These are phyloP conservation scores for Kuschelorhynchus macadamiae DNA, from an alignment of 2,888 invertebrate species.

Conservation along the genomic window DNA sequence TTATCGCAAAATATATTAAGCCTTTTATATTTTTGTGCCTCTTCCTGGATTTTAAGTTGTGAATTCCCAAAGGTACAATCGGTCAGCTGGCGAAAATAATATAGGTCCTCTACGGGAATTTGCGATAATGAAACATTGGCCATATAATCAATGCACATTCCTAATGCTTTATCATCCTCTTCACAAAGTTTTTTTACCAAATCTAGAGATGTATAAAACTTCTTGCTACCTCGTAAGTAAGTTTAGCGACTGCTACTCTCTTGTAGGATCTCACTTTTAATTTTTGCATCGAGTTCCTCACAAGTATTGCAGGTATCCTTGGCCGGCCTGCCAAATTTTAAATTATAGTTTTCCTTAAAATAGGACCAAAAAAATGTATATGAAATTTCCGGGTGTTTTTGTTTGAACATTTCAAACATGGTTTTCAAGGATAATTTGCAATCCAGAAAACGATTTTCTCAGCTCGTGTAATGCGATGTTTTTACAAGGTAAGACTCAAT, in stretches of 20 bases:
- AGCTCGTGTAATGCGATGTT: too few relatives aligned
- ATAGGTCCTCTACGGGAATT: slow-evolving; percentile 6
- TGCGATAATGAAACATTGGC: slow-evolving; percentile 19
- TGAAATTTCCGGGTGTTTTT: slow-evolving; percentile 10
- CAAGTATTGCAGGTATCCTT: slow-evolving; percentile 13
- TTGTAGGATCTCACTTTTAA: slow-evolving; percentile 10
- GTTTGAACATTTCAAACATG: not conserved
- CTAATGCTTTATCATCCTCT: not conserved
- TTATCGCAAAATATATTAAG: slow-evolving; percentile 15
- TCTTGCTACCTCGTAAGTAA: too few relatives aligned
- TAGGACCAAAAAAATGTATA: slow-evolving; percentile 22
- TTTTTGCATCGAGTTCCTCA: slow-evolving; percentile 19
- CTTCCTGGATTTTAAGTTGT: slow-evolving; percentile 9
- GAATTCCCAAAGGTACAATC: slow-evolving; percentile 19
- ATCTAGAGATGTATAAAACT: too few relatives aligned
- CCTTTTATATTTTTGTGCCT: not conserved
- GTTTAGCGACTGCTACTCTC: slow-evolving; percentile 5
- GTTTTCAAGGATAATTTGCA: not conserved
- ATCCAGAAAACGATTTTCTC: not conserved
- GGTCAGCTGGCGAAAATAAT: too few relatives aligned
- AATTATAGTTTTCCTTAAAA: slow-evolving; percentile 24
- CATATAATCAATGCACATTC: slow-evolving; percentile 12
- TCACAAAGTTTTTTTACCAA: slow-evolving; percentile 10
- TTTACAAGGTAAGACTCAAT: too few relatives aligned
- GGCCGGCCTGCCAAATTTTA: slow-evolving; percentile 19